Conservation (phyloP, 2,113 vertebrate genomes). For the Nettapus auritus region DNA sequence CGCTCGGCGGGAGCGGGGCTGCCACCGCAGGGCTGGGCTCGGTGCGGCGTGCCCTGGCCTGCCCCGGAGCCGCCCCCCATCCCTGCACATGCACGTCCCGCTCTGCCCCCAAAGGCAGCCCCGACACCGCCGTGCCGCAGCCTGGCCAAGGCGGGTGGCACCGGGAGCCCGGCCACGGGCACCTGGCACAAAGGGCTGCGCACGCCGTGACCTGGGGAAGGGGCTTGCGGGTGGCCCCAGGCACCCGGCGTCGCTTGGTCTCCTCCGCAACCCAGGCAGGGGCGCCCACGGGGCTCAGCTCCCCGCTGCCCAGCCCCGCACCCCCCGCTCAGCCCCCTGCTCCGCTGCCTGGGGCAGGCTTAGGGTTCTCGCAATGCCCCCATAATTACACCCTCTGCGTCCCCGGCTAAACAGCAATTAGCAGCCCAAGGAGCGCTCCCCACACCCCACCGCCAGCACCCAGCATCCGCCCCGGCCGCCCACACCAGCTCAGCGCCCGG, state of each 20-base stretch:
- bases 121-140: background rate
- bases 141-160: background rate
- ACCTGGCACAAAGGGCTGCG: background rate
- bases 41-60: background rate
- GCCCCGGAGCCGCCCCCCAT: no score
- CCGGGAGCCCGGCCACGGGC: background rate
- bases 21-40: background rate
- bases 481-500: background rate
- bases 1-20: background rate
- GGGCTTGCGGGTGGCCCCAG: fast-evolving
- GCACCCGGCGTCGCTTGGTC: fast-evolving
- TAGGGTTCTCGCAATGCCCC: background rate
- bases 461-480: slow-evolving; percentile 44
- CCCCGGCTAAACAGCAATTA: slow-evolving; percentile 61
- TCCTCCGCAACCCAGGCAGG: background rate
- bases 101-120: background rate
- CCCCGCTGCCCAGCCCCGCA: no score
- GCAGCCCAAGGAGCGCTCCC: background rate
- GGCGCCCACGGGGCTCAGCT: background rate
- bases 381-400: slow-evolving; percentile 28
- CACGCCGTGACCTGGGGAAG: background rate
- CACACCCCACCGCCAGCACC: slow-evolving; percentile 20
- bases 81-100: no score
- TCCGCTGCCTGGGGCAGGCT: background rate
- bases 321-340: background rate